phyloP scores from a whole-genome alignment of 2,113 vertebrate species.

The Hemibagrus wyckioides region DNA sequence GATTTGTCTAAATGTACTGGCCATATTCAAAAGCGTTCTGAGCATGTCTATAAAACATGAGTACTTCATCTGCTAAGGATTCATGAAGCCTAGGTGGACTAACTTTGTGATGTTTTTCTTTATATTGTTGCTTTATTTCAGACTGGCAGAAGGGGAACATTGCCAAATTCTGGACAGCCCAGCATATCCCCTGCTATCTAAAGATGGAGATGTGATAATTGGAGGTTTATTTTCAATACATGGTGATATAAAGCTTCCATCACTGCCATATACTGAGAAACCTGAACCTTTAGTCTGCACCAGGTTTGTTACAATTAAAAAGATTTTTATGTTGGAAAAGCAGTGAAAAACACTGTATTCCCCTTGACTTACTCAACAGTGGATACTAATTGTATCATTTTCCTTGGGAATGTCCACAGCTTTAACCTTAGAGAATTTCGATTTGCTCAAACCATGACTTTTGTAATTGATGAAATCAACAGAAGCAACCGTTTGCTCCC shows the following conservation, averaged over 20 bases:
- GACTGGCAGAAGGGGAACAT: slow-evolving; percentile 34
- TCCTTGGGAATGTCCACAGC: slow-evolving; percentile 53
- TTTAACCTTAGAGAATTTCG: slow-evolving; percentile 74
- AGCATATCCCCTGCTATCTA: slow-evolving; percentile 66
- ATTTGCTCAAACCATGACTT: slow-evolving; percentile 75
- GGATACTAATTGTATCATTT: not conserved
- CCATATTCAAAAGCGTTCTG: not conserved
- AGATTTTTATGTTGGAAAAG: not conserved
- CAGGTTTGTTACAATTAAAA: slow-evolving; percentile 62
- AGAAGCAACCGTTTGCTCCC: slow-evolving; percentile 65
- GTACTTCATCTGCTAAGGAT: not conserved
- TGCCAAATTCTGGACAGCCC: slow-evolving; percentile 66
- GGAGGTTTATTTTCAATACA: slow-evolving; percentile 74
- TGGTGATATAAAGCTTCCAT: slow-evolving; percentile 64
- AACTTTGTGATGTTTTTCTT: slow-evolving; percentile 20
- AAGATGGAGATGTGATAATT: slow-evolving; percentile 69
- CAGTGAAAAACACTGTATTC: not conserved
- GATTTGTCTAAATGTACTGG: slow-evolving; percentile 4
- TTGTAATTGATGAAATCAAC: slow-evolving; percentile 77
- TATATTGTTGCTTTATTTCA: slow-evolving; percentile 9
- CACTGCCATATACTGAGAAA: slow-evolving; percentile 62
- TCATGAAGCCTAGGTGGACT: not conserved
- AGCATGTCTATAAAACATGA: slow-evolving; percentile 34
- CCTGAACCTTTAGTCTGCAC: slow-evolving; percentile 64
- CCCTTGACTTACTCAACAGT: not conserved